Evolutionary conservation across 2,113 vertebrate genomes (phyloP).

Genomic region (Nycticryphes semicollaris): DNA sequence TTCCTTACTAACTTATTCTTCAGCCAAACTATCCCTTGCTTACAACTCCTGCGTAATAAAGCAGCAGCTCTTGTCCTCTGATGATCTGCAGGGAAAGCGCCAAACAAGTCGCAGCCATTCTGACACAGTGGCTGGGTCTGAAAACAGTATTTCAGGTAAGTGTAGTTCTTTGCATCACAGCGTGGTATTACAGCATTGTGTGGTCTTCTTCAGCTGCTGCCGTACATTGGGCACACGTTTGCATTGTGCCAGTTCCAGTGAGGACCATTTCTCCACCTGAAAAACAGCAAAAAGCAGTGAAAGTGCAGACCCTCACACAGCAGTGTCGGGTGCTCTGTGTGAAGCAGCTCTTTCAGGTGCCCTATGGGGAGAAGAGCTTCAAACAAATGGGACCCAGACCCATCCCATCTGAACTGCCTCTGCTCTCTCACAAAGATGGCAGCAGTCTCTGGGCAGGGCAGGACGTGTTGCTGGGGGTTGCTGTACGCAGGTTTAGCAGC

Average conservation of each 20-base stretch:
- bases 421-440: not conserved
- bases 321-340: fast-evolving
- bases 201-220: not conserved
- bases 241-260: not conserved
- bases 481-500: not conserved
- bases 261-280: not conserved
- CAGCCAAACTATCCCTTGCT: not conserved
- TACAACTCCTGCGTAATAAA: not conserved
- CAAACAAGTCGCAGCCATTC: fast-evolving
- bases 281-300: not conserved
- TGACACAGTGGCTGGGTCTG: not conserved
- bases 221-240: fast-evolving
- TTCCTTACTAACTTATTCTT: not conserved
- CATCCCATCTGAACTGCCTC: not conserved
- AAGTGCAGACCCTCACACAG: not conserved
- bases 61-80: not conserved
- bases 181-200: not conserved
- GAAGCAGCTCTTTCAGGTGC: too few species aligned
- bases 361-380: not conserved
- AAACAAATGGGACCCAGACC: not conserved
- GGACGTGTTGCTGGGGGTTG: fast-evolving
- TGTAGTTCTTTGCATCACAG: not conserved
- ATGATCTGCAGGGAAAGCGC: not conserved
- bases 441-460: not conserved
- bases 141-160: not conserved